phyloP scores from a whole-genome alignment of 2,888 invertebrate species.

The Xanthia icteritia region DNA sequence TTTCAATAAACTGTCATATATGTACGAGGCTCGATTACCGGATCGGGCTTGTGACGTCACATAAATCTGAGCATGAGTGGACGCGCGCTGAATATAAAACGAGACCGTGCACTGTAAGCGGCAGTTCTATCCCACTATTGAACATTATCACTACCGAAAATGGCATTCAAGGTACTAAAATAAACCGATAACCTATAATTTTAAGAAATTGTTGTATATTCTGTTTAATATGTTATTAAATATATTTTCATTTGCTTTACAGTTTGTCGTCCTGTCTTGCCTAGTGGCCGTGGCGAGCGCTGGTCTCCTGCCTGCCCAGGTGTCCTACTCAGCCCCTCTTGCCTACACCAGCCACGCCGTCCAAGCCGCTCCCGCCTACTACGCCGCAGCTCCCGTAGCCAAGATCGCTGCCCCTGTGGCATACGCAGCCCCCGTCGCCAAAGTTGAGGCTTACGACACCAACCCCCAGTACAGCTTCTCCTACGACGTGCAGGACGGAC shows the following conservation, averaged over 20 bases:
- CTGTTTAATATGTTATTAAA: neutral
- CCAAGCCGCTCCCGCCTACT: slow-evolving; percentile 73
- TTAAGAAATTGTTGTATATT: neutral
- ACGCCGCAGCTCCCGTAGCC: slow-evolving; percentile 70
- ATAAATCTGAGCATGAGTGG: slow-evolving; percentile 73
- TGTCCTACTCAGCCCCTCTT: slow-evolving; percentile 72
- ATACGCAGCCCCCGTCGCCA: slow-evolving; percentile 74
- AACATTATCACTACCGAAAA: slow-evolving; percentile 77
- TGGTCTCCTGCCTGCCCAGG: slow-evolving; percentile 73
- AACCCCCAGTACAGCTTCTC: slow-evolving; percentile 84
- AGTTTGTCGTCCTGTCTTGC: slow-evolving; percentile 78
- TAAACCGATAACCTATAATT: slow-evolving; percentile 11
- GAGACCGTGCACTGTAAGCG: slow-evolving; percentile 72
- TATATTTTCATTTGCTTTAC: slow-evolving; percentile 53
- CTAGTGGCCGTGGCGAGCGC: slow-evolving; percentile 76
- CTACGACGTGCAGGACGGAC: slow-evolving; percentile 87
- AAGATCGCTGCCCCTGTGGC: slow-evolving; percentile 75
- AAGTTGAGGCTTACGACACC: slow-evolving; percentile 75
- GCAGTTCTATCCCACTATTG: slow-evolving; percentile 78
- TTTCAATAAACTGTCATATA: slow-evolving; percentile 77
- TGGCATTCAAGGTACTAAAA: slow-evolving; percentile 83
- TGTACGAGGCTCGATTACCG: slow-evolving; percentile 76
- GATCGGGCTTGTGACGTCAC: slow-evolving; percentile 77
- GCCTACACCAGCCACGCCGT: slow-evolving; percentile 70
- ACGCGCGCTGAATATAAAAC: slow-evolving; percentile 78